Conservation (phyloP, 2,888 invertebrate species). For the Euphydryas editha region DNA sequence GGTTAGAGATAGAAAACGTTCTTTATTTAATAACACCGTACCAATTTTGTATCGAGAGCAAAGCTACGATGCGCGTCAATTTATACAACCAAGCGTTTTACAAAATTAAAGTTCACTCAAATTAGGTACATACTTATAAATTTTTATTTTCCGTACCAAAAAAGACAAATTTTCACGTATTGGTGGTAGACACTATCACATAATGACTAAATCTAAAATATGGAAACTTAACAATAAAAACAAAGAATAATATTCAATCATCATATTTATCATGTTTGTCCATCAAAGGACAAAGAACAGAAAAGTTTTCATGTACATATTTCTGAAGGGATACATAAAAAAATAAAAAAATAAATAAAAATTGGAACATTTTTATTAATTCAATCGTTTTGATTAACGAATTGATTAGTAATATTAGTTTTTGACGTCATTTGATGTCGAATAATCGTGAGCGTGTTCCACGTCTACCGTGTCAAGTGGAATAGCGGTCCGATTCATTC, state of each 20-base stretch:
- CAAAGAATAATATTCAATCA: no score
- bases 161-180: no score
- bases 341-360: neutral
- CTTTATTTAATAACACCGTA: neutral
- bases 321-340: neutral
- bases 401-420: neutral
- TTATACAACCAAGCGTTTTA: neutral
- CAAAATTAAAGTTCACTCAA: neutral
- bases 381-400: neutral
- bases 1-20: conserved; percentile 26
- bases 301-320: no score
- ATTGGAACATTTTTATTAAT: neutral
- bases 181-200: no score
- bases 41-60: neutral
- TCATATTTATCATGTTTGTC: no score
- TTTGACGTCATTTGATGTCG: neutral
- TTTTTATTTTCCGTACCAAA: no score
- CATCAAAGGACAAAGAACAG: no score
- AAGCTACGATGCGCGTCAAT: neutral
- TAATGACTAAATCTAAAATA: no score
- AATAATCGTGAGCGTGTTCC: neutral
- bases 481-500: conserved; percentile 18
- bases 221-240: no score
- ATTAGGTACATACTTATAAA: no score
- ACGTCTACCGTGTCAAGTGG: conserved; percentile 11